A percentile compares a stretch with the other conserved stretches of the same genome.
Conservation (phyloP, 2,113 vertebrate species). For the Toxostoma redivivum region DNA sequence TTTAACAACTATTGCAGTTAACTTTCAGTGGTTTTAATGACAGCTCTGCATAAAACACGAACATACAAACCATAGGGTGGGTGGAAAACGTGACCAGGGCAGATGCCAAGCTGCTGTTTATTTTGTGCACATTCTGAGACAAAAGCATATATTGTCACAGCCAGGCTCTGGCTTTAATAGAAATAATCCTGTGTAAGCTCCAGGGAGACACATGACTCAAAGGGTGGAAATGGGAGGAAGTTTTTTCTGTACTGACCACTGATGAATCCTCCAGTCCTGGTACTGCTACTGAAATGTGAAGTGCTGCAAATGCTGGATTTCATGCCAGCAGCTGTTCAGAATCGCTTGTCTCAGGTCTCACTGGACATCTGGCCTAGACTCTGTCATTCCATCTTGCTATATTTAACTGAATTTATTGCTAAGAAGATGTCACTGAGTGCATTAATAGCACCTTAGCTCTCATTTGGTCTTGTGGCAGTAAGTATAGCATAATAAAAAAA, state of each 20-base stretch:
- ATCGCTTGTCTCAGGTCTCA: neutral
- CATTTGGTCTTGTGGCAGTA: neutral
- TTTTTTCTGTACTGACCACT: neutral
- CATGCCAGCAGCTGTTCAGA: neutral
- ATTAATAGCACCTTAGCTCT: neutral
- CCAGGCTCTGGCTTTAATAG: neutral
- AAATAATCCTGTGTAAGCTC: neutral
- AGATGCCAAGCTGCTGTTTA: neutral
- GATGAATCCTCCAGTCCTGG: neutral
- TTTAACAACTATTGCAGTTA: neutral
- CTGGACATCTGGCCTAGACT: neutral
- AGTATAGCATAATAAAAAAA: neutral
- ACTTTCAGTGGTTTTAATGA: neutral
- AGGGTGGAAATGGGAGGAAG: neutral
- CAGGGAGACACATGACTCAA: neutral
- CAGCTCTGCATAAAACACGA: neutral
- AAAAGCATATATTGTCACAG: neutral
- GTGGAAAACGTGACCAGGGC: neutral
- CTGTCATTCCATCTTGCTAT: neutral
- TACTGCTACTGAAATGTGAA: neutral
- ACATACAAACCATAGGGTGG: neutral
- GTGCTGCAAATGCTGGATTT: neutral
- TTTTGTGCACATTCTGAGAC: neutral
- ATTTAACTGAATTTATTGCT: constrained; percentile 1
- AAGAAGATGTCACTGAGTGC: neutral